These are phyloP conservation scores for Macroramphosus scolopax DNA, from an alignment of 2,797 vertebrate genomes.

Conservation along the genomic window DNA sequence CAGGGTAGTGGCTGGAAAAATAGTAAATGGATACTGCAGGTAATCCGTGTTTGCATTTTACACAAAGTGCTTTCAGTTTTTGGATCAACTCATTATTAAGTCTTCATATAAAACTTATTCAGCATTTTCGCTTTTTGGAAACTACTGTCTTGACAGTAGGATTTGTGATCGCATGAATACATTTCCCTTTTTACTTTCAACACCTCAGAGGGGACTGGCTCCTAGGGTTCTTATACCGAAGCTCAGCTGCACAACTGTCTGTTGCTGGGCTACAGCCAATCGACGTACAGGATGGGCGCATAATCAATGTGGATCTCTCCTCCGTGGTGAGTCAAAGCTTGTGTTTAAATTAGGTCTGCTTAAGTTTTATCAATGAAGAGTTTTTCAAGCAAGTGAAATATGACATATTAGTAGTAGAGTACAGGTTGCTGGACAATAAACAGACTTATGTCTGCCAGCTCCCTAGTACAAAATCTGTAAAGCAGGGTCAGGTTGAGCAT, in stretches of 20 bases:
- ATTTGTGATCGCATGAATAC: constrained; percentile 8
- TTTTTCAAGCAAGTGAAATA: too few relatives aligned
- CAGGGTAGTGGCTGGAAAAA: constrained; percentile 89
- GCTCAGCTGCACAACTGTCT: constrained; percentile 85
- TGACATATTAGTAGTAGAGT: too few relatives aligned
- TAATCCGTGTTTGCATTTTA: constrained; percentile 43
- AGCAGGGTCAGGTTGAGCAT: too few relatives aligned
- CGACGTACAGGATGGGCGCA: constrained; percentile 80
- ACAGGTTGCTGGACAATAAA: too few relatives aligned
- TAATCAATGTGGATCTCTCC: constrained; percentile 94
- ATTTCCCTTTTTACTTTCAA: constrained; percentile 8
- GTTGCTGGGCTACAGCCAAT: constrained; percentile 94
- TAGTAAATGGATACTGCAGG: constrained; percentile 97
- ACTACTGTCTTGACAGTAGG: background rate
- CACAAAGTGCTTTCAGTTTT: too few relatives aligned
- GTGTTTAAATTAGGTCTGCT: background rate
- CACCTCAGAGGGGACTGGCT: constrained; percentile 92
- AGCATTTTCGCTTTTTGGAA: background rate
- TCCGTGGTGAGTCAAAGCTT: constrained; percentile 83
- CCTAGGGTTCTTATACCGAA: constrained; percentile 90
- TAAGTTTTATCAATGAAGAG: background rate
- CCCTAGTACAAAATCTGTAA: too few relatives aligned
- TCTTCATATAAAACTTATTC: background rate
- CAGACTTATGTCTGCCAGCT: too few relatives aligned
- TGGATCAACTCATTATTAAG: background rate